Conservation (phyloP, 2,113 vertebrate species). For the Origma solitaria region DNA sequence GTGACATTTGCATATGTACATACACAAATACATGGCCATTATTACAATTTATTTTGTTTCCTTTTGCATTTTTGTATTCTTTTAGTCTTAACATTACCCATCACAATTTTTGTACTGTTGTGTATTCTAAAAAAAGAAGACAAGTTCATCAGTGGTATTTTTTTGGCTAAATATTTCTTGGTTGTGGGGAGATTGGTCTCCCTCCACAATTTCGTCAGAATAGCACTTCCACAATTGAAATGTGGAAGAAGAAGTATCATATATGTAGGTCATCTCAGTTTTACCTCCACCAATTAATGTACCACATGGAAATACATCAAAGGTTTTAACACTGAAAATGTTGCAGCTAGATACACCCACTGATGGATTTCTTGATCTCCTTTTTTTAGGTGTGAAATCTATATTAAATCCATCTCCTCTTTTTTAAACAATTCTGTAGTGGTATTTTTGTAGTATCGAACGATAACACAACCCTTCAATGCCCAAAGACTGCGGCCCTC, state of each 20-base stretch:
- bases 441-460: conserved; percentile 73
- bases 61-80: conserved; percentile 49
- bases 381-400: conserved; percentile 64
- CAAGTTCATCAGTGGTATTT: conserved; percentile 23
- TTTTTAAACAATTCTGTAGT: conserved; percentile 62
- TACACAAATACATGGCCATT: conserved; percentile 28
- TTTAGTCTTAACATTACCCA: conserved; percentile 48
- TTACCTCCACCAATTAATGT: background rate
- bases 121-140: conserved; percentile 73
- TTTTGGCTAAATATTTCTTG: background rate
- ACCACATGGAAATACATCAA: background rate
- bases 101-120: conserved; percentile 58
- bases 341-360: background rate
- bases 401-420: conserved; percentile 60
- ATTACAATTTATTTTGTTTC: background rate
- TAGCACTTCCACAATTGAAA: background rate
- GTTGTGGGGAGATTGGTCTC: background rate
- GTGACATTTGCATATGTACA: background rate
- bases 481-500: conserved; percentile 95
- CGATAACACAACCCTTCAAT: conserved; percentile 93
- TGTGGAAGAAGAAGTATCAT: background rate
- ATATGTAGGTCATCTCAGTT: background rate
- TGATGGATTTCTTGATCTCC: conserved; percentile 60
- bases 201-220: background rate
- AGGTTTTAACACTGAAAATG: background rate